Evolutionary conservation across 2,888 invertebrate genomes (phyloP), one percentile per base, ranked within the genome.

Genomic region (Crocallis elinguaria): DNA sequence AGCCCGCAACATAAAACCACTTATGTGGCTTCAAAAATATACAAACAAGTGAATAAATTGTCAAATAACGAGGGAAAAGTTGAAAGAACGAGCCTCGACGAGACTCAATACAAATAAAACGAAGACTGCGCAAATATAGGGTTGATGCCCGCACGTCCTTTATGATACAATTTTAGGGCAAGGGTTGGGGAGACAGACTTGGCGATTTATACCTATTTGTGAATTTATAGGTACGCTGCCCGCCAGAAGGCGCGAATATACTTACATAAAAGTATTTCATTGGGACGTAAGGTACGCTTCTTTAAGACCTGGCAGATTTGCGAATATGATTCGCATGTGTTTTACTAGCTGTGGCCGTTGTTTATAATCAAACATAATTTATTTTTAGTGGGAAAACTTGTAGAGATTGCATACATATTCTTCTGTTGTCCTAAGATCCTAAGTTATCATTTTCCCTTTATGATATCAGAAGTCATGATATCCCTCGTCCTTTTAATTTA

Each of bases 81-180:
- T 46, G 49, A 57, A 49, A 49, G 49, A 44, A 49, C 44, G 41
- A 35, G 30, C 13, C 29, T 21, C 29, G 36, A 25, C 44, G 19
- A 49, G 42, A 51, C 46, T 49, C 53, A 54, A 51, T 58, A 55
- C 56, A 61, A 63, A 61, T 63, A 59, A 60, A 54, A 35, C 43
- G 41, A 42, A 44, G 42, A 53, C 30, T 51, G 54, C 51, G 63
- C 57, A 58, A 60, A 60, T 62, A 63, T 57, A 45, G 57, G 67
- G 64, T 69, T 56, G 69, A 65, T 49, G 60, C 39, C 63, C 67
- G 62, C 33, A 29, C 69, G 65, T 41, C 69, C 67, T 66, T 64
- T 62, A 48, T 66, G 48, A 59, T 57, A 60, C 58, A 44, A 60
- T 59, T 61, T 55, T 53, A 59, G 38, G 54, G 43, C 46, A 46